Evolutionary conservation across 2,113 vertebrate species (phyloP).

Genomic region (Limnothrissa miodon): DNA sequence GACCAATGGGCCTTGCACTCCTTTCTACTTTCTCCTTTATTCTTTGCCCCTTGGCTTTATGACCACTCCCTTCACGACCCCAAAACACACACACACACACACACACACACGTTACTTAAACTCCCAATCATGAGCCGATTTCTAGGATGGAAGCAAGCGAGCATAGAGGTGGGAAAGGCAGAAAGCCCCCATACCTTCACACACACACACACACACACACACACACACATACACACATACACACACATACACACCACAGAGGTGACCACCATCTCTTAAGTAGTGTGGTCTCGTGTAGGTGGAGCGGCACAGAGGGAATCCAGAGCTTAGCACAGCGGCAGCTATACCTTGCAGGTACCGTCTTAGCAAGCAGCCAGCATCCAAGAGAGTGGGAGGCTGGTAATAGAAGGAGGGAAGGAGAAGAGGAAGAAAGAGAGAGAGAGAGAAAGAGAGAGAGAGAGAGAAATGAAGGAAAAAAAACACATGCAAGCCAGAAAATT

Average conservation of each 20-base stretch:
- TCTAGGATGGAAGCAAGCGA: constrained; percentile 25
- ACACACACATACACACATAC: neutral
- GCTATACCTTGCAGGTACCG: constrained; percentile 74
- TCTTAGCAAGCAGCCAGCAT: constrained; percentile 57
- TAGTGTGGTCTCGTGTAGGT: constrained; percentile 53
- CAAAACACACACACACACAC: constrained; percentile 20
- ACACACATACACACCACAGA: neutral
- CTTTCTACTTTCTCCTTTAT: constrained; percentile 68
- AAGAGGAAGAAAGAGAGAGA: neutral
- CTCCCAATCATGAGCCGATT: constrained; percentile 53
- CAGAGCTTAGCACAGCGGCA: constrained; percentile 48
- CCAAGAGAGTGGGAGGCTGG: constrained; percentile 72
- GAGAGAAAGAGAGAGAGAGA: no score
- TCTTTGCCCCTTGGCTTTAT: constrained; percentile 67
- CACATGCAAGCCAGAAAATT: neutral
- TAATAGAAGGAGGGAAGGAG: constrained; percentile 52
- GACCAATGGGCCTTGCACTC: constrained; percentile 72
- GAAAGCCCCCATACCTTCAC: neutral
- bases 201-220: neutral
- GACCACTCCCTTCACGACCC: constrained; percentile 59
- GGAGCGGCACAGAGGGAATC: constrained; percentile 46
- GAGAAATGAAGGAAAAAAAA: neutral
- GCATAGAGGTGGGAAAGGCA: neutral
- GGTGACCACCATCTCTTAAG: constrained; percentile 25
- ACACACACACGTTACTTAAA: constrained; percentile 16